Evolutionary conservation across 2,888 invertebrate species (phyloP), one percentile per base, ranked within the genome.

Genomic region (Agrotis puta): DNA sequence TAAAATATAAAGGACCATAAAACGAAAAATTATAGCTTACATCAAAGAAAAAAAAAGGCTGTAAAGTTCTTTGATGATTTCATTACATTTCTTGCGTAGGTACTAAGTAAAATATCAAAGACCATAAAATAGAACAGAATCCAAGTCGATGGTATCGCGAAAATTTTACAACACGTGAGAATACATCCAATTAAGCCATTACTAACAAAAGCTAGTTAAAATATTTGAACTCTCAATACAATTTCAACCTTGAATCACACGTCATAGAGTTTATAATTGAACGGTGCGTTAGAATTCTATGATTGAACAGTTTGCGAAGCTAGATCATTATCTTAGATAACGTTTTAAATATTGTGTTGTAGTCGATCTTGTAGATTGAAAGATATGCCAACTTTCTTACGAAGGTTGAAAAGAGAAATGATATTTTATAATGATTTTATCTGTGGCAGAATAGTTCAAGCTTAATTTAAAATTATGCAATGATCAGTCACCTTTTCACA

Each of bases 81-180:
- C 18, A 0, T 1, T 54, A 3, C 39, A 22, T 16, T 65, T 48
- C 24, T 18, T 51, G 14, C 18, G 0, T 9, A n/a, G n/a, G n/a
- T n/a, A 61, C 0, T 0, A 9, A 62, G n/a, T 64, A 48, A 64
- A 64, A 58, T 67, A 63, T 81, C 50, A 77, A 58, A 76, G 50
- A 47, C 27, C 56, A 64, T 77, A 71, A 71, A 82, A 68, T 45
- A 78, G 64, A 62, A 65, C 66, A 59, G 64, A 74, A 80, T 83
- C 74, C 66, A 66, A 53, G 56, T 74, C 64, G 87, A 85, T 83
- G 74, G 45, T 79, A 87, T 88, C 85, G 79, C 78, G 57, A 79
- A 84, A 74, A 83, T 72, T 71, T 85, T 84, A 86, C 84, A 76
- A 74, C 82, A 79, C 85, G 83, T 89, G 90, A 79, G 89, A 91